Percentiles rank a stretch among this genome's conserved stretches.
phyloP scores from a whole-genome alignment of 2,888 invertebrate genomes.

The Chouioia cunea region DNA sequence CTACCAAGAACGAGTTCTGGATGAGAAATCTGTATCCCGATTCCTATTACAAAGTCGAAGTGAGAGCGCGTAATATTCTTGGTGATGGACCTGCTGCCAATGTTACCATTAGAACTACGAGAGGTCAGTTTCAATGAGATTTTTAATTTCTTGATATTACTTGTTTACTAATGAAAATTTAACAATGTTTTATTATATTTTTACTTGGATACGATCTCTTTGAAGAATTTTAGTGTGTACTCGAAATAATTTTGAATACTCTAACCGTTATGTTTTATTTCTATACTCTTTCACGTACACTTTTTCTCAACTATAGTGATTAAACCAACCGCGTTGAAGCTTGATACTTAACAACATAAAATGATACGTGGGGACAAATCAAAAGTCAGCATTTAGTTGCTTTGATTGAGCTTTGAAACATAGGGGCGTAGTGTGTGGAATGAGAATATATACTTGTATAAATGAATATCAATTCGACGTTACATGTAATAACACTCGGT shows the following conservation, averaged over 20 bases:
- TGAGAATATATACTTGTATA: slow-evolving; percentile 35
- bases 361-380: background rate
- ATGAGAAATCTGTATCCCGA: slow-evolving; percentile 80
- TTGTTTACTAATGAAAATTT: slow-evolving; percentile 36
- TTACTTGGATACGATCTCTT: no score
- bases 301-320: no score
- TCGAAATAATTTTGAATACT: no score
- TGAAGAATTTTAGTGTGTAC: no score
- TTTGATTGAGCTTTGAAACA: slow-evolving; percentile 18
- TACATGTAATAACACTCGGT: slow-evolving; percentile 13
- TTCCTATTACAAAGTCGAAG: slow-evolving; percentile 85
- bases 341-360: no score
- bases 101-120: slow-evolving; percentile 85
- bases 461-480: slow-evolving; percentile 32
- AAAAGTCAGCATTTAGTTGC: background rate
- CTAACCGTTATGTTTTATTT: no score
- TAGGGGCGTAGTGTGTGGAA: slow-evolving; percentile 49
- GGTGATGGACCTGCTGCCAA: slow-evolving; percentile 85
- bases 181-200: slow-evolving; percentile 35
- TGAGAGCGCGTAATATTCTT: slow-evolving; percentile 87
- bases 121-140: slow-evolving; percentile 83
- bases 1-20: slow-evolving; percentile 76
- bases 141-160: slow-evolving; percentile 15
- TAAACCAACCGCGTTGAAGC: no score
- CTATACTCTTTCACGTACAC: no score